Evolutionary conservation across 2,888 invertebrate genomes (phyloP).

Genomic region (Drosophila eohydei): DNA sequence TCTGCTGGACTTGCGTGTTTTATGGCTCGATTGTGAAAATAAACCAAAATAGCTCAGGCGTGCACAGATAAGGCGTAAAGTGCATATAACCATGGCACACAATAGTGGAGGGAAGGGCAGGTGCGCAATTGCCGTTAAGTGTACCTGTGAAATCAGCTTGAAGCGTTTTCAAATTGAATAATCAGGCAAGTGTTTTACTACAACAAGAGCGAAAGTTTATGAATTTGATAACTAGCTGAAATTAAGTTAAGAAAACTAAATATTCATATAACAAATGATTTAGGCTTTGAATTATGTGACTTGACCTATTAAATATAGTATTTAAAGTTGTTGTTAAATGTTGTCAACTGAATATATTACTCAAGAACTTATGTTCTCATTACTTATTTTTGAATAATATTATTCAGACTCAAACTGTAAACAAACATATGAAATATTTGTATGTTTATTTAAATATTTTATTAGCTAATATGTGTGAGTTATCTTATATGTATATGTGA

Average conservation of each 20-base stretch:
- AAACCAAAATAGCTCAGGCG: conserved; percentile 51
- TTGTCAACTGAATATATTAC: background rate
- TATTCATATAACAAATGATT: too few relatives aligned
- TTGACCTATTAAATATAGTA: background rate
- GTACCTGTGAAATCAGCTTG: conserved; percentile 12
- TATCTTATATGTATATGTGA: background rate
- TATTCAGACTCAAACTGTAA: background rate
- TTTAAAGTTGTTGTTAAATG: background rate
- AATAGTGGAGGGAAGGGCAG: background rate
- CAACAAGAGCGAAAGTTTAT: conserved; percentile 16
- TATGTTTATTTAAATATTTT: background rate
- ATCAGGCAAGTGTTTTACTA: background rate
- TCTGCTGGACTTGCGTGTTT: conserved; percentile 50
- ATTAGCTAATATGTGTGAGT: background rate
- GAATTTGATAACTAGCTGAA: background rate
- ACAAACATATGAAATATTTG: background rate
- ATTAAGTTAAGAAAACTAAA: background rate
- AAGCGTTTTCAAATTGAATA: conserved; percentile 4
- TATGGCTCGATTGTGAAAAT: conserved; percentile 52
- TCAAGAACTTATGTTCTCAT: background rate
- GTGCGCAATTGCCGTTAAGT: conserved; percentile 18
- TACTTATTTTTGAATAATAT: background rate
- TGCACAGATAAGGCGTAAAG: conserved; percentile 42
- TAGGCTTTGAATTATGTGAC: too few relatives aligned
- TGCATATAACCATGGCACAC: conserved; percentile 22